phyloP scores from a whole-genome alignment of 2,113 vertebrate genomes.

The Marmota flaviventris region DNA sequence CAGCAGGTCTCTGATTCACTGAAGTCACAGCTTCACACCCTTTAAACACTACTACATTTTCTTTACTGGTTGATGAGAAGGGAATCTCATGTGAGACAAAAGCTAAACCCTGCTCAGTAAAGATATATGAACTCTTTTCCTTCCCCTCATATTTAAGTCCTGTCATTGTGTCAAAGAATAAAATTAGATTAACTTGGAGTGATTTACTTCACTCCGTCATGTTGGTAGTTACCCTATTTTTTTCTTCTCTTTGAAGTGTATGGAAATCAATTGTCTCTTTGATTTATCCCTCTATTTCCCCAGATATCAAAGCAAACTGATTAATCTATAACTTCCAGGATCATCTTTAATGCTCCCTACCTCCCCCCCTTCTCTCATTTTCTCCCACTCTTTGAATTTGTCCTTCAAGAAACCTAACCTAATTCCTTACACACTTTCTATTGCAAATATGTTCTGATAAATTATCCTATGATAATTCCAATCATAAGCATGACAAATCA shows the following conservation, averaged over 20 bases:
- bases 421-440: not conserved
- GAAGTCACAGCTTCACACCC: not conserved
- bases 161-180: constrained; percentile 44
- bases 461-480: not conserved
- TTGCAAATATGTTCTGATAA: not conserved
- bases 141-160: constrained; percentile 61
- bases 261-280: constrained; percentile 58
- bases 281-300: constrained; percentile 63
- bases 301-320: constrained; percentile 53
- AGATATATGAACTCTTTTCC: constrained; percentile 53
- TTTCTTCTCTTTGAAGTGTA: constrained; percentile 41
- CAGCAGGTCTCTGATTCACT: not conserved
- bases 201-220: constrained; percentile 61
- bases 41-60: not conserved
- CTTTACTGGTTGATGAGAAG: constrained; percentile 44
- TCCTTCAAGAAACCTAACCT: not conserved
- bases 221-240: constrained; percentile 9
- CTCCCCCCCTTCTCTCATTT: not conserved
- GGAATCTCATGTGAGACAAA: not conserved
- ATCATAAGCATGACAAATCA: not conserved
- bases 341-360: not conserved
- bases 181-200: constrained; percentile 64
- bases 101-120: not conserved
- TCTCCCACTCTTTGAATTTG: not conserved
- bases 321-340: constrained; percentile 47